Evolutionary conservation across 2,797 vertebrate genomes (phyloP), one percentile per base, ranked within the genome.

Genomic region (Siniperca undulata): DNA sequence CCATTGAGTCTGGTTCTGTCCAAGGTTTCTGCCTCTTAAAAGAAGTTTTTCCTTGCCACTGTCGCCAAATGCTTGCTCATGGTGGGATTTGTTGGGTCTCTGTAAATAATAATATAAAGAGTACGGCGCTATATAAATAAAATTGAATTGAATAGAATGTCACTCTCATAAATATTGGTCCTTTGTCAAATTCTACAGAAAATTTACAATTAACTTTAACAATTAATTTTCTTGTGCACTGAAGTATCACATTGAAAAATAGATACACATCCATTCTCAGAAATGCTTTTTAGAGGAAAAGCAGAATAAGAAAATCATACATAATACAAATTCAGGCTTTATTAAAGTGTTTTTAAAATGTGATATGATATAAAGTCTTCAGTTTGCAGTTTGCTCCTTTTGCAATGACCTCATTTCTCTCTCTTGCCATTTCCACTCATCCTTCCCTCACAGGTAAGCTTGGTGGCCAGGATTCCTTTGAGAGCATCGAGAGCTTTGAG

Each of bases 401-500:
- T 36, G 2, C 59, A 36, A 79, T 11, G 30, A 46, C 16, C 36
- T n/a, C 1, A 3, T 13, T 34, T 61, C 9, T 8, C 7, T 19
- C 19, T 78, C 3, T 62, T 44, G 2, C 27, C 3, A 3, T 40
- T 42, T 64, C 53, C 34, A 4, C 3, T 17, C 4, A 0, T 36
- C 13, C 22, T n/a, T 22, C 17, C 36, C 5, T 48, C 4, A 46
- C 91, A 99, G 98, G 98, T 89, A 99, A 99, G 78, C 97, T 99
- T 12, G 98, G 97, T 0, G 98, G 98, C 75, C 99, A 99, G 94
- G 99, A 99, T 91, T 99, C 99, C 42, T 99, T 99, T 3, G 99
- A 99, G 94, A 99, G 99, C 96, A 97, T 97, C 10, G 99, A 99
- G 91, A 99, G 99, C 94, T 98, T 97, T 0, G 99, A 99, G 88